phyloP scores from a whole-genome alignment of 2,113 vertebrate genomes.

The Mus pahari region DNA sequence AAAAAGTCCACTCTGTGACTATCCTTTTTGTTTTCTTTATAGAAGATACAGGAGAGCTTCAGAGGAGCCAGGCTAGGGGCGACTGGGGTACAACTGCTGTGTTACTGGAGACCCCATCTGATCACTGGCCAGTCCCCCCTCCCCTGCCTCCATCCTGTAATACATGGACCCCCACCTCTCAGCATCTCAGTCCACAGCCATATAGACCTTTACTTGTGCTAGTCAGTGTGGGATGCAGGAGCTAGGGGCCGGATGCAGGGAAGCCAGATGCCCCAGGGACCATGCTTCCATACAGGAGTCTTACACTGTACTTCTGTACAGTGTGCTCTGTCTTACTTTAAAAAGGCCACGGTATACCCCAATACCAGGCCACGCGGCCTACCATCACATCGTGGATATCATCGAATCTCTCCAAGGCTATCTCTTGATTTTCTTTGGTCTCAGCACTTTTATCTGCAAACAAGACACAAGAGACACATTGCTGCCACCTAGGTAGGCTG shows the following conservation, averaged over 20 bases:
- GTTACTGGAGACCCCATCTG: neutral
- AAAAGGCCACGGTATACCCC: neutral
- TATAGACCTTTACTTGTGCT: neutral
- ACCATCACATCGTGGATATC: slow-evolving; percentile 81
- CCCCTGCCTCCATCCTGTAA: neutral
- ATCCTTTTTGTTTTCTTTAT: neutral
- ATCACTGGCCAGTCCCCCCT: neutral
- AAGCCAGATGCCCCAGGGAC: neutral
- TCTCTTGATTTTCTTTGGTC: slow-evolving; percentile 31
- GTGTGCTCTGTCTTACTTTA: no score
- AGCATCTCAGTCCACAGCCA: neutral
- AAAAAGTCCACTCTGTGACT: no score
- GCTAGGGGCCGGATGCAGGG: neutral
- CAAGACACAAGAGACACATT: neutral
- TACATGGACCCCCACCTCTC: neutral
- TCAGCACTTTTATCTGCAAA: slow-evolving; percentile 58
- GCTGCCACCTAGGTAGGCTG: no score
- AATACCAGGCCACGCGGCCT: slow-evolving; percentile 11
- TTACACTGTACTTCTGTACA: no score
- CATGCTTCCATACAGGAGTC: neutral
- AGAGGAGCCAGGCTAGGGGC: neutral
- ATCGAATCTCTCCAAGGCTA: neutral
- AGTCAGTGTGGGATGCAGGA: neutral
- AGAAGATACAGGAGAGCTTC: neutral
- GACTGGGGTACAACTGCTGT: no score